These are phyloP conservation scores for Phyllostomus discolor DNA, from an alignment of 2,113 vertebrate genomes.

Conservation along the genomic window DNA sequence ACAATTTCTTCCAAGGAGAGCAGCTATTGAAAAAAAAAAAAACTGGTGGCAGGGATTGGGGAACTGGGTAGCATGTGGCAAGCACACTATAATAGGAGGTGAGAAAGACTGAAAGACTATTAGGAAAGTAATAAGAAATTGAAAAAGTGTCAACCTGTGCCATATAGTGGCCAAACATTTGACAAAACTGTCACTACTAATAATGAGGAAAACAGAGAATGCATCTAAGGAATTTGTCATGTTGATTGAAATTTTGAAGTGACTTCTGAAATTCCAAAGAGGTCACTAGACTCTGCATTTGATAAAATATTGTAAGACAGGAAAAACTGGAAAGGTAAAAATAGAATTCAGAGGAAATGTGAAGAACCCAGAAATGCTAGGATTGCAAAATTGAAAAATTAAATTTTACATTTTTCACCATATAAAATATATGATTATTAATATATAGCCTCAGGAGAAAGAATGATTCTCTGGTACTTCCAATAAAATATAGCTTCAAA, in stretches of 20 bases:
- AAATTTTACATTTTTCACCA: neutral
- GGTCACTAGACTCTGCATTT: neutral
- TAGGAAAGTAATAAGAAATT: neutral
- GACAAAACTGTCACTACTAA: neutral
- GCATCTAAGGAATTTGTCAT: neutral
- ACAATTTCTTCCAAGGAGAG: neutral
- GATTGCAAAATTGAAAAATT: neutral
- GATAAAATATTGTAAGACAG: neutral
- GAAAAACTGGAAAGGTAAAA: neutral
- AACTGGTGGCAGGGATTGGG: neutral
- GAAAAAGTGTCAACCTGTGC: neutral
- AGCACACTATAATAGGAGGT: neutral
- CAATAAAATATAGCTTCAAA: neutral
- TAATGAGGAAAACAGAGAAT: neutral
- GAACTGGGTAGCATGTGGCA: neutral
- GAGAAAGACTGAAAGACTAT: neutral
- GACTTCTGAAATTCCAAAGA: neutral
- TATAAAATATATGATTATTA: conserved; percentile 1
- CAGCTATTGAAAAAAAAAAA: neutral
- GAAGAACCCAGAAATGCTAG: neutral
- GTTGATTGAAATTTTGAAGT: neutral
- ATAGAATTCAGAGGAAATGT: neutral
- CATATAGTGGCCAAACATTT: neutral
- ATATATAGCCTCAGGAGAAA: neutral
- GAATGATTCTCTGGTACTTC: neutral